Base-by-base conservation (phyloP, 2,113 vertebrate genomes). In the Calidris pugnax region DNA sequence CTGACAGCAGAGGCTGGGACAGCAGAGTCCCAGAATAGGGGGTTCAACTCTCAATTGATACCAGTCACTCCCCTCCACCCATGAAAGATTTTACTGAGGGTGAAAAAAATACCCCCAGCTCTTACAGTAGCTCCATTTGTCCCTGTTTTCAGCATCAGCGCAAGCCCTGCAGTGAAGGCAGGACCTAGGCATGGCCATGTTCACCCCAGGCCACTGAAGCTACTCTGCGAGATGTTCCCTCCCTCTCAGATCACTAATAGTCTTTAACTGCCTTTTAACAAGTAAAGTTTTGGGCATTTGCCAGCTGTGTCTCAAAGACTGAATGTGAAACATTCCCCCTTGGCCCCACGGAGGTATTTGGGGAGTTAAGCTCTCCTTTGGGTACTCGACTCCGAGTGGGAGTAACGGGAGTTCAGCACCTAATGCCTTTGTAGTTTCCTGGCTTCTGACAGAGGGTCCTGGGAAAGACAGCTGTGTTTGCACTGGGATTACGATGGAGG, bases 391-490 rank as follows among this genome's bases (percentile, higher is more conserved):
- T 93, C 74, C 2, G 4, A 87, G 57, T 8, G 43, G 57, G 33
- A 87, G 75, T 57, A 73, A 73, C 12, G 16, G 51, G 33, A 93
- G 35, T 82, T 79, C 82, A 91, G 82, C 55, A 90, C 59, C 92
- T 81, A 50, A 91, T 68, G 69, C 27, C 64, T 91, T 78, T 91
- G 77, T 75, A 81, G 77, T 68, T 85, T 72, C 89, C 67, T 89
- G 84, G 86, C 77, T 87, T 88, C 82, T 94, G 50, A 59, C 13
- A 48, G 1, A 2, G 2, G 77, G 53, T 30, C 48, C 39, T 78
- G 60, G 47, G 64, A 89, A 37, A 64, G 76, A 80, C 85, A 90
- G 86, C 79, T 92, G 90, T 95, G 69, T 86, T 95, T 95, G 92
- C 53, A 33, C 66, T 75, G 86, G 56, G 64, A 90, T 94, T 87